These are phyloP conservation scores for Perca fluviatilis DNA, from an alignment of 2,113 vertebrate species.

Conservation along the genomic window DNA sequence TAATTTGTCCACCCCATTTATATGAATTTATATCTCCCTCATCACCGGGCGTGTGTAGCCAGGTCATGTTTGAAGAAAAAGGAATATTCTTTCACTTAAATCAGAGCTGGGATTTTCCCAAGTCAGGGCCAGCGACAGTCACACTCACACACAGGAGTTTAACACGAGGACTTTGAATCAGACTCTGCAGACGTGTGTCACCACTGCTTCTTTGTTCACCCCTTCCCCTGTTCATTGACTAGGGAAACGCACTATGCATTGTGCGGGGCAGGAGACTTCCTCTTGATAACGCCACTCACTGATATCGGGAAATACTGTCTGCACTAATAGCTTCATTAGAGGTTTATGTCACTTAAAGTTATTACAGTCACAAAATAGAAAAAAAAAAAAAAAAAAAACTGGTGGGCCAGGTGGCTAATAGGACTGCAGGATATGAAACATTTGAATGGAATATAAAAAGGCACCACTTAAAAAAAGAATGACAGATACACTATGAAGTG, in stretches of 20 bases:
- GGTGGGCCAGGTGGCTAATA: too few species aligned
- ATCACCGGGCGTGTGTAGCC: not conserved
- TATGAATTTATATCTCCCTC: too few species aligned
- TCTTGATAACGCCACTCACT: not conserved
- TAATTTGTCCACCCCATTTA: not conserved
- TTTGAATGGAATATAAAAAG: too few species aligned
- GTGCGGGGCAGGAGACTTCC: slow-evolving; percentile 10
- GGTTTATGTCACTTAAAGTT: not conserved
- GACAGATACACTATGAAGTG: too few species aligned
- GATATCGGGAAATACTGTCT: not conserved
- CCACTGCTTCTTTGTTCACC: slow-evolving; percentile 9
- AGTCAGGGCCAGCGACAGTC: not conserved
- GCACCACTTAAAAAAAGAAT: too few species aligned
- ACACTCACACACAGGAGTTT: not conserved
- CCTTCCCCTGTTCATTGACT: slow-evolving; percentile 18
- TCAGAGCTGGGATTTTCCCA: not conserved
- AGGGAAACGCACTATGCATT: not conserved
- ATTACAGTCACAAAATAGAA: not conserved
- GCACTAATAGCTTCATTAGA: not conserved
- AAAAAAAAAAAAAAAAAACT: too few species aligned
- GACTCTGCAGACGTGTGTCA: slow-evolving; percentile 26
- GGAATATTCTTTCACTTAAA: not conserved
- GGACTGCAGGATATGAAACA: too few species aligned
- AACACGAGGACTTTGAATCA: slow-evolving; percentile 9
- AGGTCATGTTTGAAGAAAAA: not conserved